Evolutionary conservation across 2,888 invertebrate species (phyloP).

Genomic region (Leptopilina myrica): DNA sequence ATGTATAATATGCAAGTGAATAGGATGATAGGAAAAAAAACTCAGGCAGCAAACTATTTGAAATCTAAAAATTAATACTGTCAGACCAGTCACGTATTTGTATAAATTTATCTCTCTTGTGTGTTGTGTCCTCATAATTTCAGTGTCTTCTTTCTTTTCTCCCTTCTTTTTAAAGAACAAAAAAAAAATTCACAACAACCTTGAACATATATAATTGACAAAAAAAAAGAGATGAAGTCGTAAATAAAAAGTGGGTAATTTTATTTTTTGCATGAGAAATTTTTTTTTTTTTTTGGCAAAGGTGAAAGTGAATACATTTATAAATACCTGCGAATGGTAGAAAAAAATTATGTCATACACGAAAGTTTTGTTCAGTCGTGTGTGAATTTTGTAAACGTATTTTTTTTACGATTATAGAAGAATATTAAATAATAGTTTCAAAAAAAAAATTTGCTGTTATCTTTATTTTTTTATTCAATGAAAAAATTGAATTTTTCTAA

Average conservation of each 20-base stretch:
- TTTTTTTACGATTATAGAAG: not conserved
- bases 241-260: not conserved
- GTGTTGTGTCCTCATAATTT: not conserved
- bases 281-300: not conserved
- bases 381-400: not conserved
- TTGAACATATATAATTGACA: not conserved
- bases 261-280: not conserved
- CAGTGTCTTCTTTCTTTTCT: not conserved
- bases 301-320: constrained; percentile 7
- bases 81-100: not conserved
- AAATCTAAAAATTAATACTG: not conserved
- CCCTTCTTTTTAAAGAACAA: not conserved
- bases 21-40: too few relatives aligned
- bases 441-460: too few relatives aligned
- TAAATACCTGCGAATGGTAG: not conserved
- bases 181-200: not conserved
- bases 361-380: not conserved
- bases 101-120: not conserved
- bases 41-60: not conserved
- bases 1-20: too few relatives aligned
- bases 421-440: too few relatives aligned
- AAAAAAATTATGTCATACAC: constrained; percentile 23
- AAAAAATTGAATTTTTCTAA: too few relatives aligned
- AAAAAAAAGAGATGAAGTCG: not conserved
- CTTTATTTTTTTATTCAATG: too few relatives aligned